Conservation (phyloP, 2,113 vertebrate species). For the Dipodomys merriami region DNA sequence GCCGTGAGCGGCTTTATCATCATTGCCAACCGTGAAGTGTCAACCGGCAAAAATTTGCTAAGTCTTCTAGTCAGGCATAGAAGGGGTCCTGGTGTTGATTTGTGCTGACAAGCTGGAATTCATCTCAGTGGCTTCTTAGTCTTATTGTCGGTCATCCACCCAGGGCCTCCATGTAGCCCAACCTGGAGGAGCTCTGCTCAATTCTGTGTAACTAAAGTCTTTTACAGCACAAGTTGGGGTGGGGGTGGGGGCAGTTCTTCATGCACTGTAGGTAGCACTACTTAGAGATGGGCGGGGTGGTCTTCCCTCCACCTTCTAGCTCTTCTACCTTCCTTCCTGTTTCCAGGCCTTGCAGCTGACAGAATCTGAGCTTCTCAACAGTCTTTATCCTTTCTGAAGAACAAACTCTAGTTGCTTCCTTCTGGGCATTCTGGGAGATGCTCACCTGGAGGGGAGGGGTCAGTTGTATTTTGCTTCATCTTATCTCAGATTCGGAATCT, state of each 20-base stretch:
- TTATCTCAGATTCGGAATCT: background rate
- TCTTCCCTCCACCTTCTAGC: background rate
- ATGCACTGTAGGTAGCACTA: background rate
- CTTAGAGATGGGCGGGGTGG: background rate
- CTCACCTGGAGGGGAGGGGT: background rate
- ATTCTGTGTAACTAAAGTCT: background rate
- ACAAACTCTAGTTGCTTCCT: background rate
- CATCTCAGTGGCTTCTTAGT: background rate
- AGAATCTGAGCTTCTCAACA: background rate
- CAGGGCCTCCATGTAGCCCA: background rate
- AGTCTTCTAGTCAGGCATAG: background rate
- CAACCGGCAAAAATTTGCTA: background rate
- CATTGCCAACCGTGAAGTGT: background rate
- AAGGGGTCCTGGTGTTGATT: background rate
- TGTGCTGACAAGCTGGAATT: background rate
- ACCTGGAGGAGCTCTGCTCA: background rate
- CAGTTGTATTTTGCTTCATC: background rate
- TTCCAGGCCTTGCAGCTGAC: background rate
- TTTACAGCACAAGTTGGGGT: background rate
- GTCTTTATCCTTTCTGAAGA: background rate
- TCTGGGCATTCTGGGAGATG: background rate
- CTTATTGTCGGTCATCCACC: background rate
- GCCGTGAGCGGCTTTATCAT: too few relatives aligned
- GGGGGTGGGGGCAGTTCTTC: background rate
- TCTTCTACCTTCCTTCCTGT: background rate